These are phyloP conservation scores for Hemichromis elongatus DNA, from an alignment of 2,113 vertebrate genomes.

Conservation along the genomic window DNA sequence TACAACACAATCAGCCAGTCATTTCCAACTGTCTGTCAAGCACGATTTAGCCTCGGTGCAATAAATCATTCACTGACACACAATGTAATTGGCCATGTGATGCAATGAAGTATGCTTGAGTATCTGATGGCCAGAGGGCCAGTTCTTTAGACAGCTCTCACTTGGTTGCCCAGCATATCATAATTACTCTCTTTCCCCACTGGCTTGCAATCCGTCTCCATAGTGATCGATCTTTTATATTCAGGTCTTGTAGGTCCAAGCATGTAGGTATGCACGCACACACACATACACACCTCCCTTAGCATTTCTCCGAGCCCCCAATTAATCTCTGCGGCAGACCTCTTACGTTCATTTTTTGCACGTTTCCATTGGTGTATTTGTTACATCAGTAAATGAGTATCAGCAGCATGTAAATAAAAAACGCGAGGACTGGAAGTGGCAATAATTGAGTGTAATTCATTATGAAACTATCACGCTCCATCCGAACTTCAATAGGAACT, in stretches of 20 bases:
- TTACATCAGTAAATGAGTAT: constrained; percentile 26
- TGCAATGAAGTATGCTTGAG: constrained; percentile 45
- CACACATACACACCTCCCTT: background rate
- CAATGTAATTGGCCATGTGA: constrained; percentile 61
- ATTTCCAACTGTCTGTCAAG: constrained; percentile 34
- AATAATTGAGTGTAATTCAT: constrained; percentile 44
- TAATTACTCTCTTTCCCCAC: constrained; percentile 69
- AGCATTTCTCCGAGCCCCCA: constrained; percentile 15
- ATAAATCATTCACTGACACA: constrained; percentile 65
- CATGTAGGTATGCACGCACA: background rate
- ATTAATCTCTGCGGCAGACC: constrained; percentile 47
- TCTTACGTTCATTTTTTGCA: constrained; percentile 15
- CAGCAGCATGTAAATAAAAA: constrained; percentile 23
- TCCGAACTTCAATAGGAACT: constrained; percentile 3
- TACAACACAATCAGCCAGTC: constrained; percentile 6
- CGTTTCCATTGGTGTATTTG: constrained; percentile 18
- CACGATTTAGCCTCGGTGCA: constrained; percentile 4
- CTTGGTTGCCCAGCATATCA: constrained; percentile 58
- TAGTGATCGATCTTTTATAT: constrained; percentile 54
- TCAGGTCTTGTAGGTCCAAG: constrained; percentile 4
- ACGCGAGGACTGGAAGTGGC: background rate
- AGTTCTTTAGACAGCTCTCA: constrained; percentile 57
- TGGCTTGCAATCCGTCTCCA: constrained; percentile 57
- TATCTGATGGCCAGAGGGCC: constrained; percentile 51
- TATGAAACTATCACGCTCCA: constrained; percentile 1